Conservation (phyloP, 2,797 vertebrate species). For the Anniella stebbinsi region DNA sequence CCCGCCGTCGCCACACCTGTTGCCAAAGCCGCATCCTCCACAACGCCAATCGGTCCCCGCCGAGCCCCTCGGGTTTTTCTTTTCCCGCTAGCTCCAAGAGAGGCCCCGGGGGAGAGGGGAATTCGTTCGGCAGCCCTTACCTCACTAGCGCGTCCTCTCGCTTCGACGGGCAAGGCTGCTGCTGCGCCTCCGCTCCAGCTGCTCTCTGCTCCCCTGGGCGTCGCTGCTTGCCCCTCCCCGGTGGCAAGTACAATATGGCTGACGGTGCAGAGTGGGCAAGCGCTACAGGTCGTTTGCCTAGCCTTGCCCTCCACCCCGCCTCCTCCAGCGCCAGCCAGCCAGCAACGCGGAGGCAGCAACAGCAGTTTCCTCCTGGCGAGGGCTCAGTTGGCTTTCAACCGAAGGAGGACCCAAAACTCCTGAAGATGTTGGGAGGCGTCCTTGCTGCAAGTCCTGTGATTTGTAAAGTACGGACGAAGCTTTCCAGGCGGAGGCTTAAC, state of each 20-base stretch:
- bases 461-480: background rate
- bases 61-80: slow-evolving; percentile 9
- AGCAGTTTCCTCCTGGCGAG: background rate
- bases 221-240: background rate
- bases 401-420: background rate
- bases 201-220: slow-evolving; percentile 3
- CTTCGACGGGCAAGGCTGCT: background rate
- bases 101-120: background rate
- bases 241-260: slow-evolving; percentile 35
- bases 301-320: background rate
- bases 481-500: too few species aligned
- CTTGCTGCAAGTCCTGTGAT: background rate
- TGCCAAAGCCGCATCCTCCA: background rate
- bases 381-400: background rate
- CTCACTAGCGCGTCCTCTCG: background rate
- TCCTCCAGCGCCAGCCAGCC: background rate
- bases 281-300: background rate
- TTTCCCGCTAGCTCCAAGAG: slow-evolving; percentile 12
- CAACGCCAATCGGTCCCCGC: background rate
- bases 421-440: background rate
- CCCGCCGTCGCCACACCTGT: slow-evolving; percentile 8
- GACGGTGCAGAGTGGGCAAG: background rate
- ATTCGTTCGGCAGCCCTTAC: fast-evolving
- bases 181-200: background rate
- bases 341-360: too few species aligned